phyloP scores from a whole-genome alignment of 2,113 vertebrate species.

The Boleophthalmus pectinirostris region DNA sequence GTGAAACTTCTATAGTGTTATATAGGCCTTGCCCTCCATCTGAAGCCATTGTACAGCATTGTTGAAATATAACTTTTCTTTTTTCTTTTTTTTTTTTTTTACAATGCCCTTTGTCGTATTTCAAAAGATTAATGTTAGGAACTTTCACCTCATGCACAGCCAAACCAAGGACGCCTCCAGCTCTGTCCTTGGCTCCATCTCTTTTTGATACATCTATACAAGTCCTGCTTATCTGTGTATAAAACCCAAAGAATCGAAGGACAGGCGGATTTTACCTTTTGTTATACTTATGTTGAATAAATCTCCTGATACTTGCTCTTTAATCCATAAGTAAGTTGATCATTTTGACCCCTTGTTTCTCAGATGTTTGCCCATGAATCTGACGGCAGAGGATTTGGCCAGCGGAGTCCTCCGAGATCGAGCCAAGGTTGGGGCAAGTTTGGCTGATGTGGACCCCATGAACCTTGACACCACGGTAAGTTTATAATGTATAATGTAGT shows the following conservation, averaged over 20 bases:
- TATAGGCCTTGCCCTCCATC: too few relatives aligned
- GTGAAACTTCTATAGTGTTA: too few relatives aligned
- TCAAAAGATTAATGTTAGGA: neutral
- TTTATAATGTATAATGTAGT: too few relatives aligned
- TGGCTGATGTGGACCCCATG: constrained; percentile 99
- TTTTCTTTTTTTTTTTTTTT: too few relatives aligned
- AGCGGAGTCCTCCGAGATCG: constrained; percentile 92
- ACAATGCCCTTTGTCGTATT: neutral
- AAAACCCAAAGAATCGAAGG: too few relatives aligned
- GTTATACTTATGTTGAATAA: too few relatives aligned
- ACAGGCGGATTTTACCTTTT: neutral
- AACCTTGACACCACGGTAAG: constrained; percentile 93
- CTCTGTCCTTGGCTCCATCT: neutral
- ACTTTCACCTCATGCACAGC: neutral
- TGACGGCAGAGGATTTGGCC: constrained; percentile 90
- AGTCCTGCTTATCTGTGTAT: neutral
- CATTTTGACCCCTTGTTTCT: neutral
- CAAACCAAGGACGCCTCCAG: neutral
- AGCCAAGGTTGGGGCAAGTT: constrained; percentile 93
- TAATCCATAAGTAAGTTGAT: neutral
- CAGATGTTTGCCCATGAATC: constrained; percentile 96
- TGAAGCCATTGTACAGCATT: too few relatives aligned
- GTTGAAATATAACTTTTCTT: too few relatives aligned
- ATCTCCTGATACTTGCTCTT: too few relatives aligned
- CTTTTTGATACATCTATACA: neutral